Base-by-base conservation (phyloP, 2,888 invertebrate genomes). In the Pterostichus madidus region DNA sequence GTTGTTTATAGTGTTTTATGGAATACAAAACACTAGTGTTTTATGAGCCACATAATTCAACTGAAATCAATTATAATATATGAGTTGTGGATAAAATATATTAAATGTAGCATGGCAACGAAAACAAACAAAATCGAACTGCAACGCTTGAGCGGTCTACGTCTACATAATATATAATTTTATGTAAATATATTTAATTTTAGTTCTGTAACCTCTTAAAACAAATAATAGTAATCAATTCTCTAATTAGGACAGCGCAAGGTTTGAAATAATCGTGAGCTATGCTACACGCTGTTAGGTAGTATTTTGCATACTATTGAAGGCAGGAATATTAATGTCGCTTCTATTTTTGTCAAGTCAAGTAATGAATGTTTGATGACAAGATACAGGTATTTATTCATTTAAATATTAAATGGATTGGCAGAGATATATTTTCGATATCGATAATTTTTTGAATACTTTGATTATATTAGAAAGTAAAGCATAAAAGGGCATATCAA, bases 391-490 rank as follows among this genome's bases (percentile, higher is more conserved):
- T 39, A 46, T 17, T 71, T 71, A 11, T 71, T 71, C 68, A 71
- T 71, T 71, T 71, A 44, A 71, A 71, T 71, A 71, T 71, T 71
- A 71, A 71, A 44, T 71, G 17, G 68, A 71, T 71, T 71, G 68
- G 46, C 68, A 71, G 46, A 71, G 68, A 71, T 71, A 71, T 71
- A 71, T 71, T 71, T 71, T 13, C 44, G 68, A 71, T 71, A 71
- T 44, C 44, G 15, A 13, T 10, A 17, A 71, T 71, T 71, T 71
- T 71, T 71, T 44, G 68, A 71, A 71, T 71, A 71, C 13, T 71
- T 71, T 71, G 68, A 71, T 71, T 71, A 71, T 71, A 71, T 71
- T 71, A 71, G 68, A 71, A 71, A 71, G 68, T 71, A 44, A 75
- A 75, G 49, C 49, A 75, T 49, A 75, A 75, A 75, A 75, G 75